A percentile compares a stretch with the other conserved stretches of the same genome.
phyloP scores from a whole-genome alignment of 2,888 invertebrate species.

The Phyto melanocephala region DNA sequence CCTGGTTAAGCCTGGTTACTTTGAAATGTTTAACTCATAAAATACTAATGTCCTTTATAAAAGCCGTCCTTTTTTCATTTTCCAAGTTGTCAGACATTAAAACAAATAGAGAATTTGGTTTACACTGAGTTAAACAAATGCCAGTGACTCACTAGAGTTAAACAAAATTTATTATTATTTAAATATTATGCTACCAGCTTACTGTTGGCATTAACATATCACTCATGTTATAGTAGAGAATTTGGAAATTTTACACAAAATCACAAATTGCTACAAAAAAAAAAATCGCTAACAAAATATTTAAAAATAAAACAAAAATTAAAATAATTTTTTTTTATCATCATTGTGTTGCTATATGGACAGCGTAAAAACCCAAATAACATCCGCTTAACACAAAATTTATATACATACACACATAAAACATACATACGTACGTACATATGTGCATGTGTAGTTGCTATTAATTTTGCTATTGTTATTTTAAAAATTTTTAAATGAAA shows the following conservation, averaged over 20 bases:
- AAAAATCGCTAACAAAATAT: slow-evolving; percentile 20
- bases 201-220: not conserved
- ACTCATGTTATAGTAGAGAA: not conserved
- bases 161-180: no score
- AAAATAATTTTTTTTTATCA: slow-evolving; percentile 16
- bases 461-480: not conserved
- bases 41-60: no score
- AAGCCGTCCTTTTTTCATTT: no score
- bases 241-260: slow-evolving; percentile 21
- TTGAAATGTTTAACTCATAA: no score
- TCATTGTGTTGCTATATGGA: slow-evolving; percentile 30
- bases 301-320: not conserved
- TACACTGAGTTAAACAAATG: no score
- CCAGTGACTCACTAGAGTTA: no score
- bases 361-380: slow-evolving; percentile 42
- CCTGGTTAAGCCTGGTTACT: no score
- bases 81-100: no score
- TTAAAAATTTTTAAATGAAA: slow-evolving; percentile 14
- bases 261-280: not conserved
- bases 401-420: no score
- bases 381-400: slow-evolving; percentile 47
- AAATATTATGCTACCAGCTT: not conserved
- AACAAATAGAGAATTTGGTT: no score
- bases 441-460: not conserved
- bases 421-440: no score